Evolutionary conservation across 1,140 invertebrate genomes (phyloP), one percentile per base, ranked within the genome.

Genomic region (Aporrectodea caliginosa): DNA sequence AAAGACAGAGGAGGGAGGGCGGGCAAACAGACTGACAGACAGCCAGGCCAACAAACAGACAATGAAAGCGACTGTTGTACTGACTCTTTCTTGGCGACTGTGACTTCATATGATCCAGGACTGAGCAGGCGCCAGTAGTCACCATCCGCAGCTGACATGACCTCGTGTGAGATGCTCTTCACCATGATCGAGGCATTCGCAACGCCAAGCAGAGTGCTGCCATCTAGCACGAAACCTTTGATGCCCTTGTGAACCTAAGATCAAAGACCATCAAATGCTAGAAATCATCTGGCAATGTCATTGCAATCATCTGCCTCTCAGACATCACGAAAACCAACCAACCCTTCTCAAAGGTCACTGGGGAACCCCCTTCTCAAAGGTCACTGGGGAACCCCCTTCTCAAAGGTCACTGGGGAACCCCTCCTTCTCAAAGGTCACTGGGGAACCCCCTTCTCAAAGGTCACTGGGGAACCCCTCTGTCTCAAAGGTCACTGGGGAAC

Each of bases 91-190:
- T 93, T 93, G 43, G 88, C 89, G 0, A 92, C 93, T 1, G 92
- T 95, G 32, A 99, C 87, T 81, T 92, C 93, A 85, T 99, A 98
- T 29, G 88, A 91, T 16, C 97, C 97, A 0, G 97, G 96, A 12
- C 92, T 84, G 0, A 99, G 87, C 30, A 99, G 87, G 81, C 97
- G 90, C 93, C 94, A 99, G 88, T 95, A 99, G 89, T 99, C 97
- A 0, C 98, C 98, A 81, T 91, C 89, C 29, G 85, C 84, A 0
- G 92, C 91, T 0, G 93, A 90, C 22, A 69, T 69, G n/a, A 89
- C 81, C 16, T 79, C 82, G 79, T 89, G 87, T 35, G 87, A 79
- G 22, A 88, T 88, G 6, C 86, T 85, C 79, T 91, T 88, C 1
- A 99, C 91, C 0, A 88, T 88, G 69, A 98, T 92, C 16, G 90